Percentiles rank a stretch among this genome's conserved stretches.
Evolutionary conservation across 2,113 vertebrate genomes (phyloP).

Genomic region (Diadophis punctatus): DNA sequence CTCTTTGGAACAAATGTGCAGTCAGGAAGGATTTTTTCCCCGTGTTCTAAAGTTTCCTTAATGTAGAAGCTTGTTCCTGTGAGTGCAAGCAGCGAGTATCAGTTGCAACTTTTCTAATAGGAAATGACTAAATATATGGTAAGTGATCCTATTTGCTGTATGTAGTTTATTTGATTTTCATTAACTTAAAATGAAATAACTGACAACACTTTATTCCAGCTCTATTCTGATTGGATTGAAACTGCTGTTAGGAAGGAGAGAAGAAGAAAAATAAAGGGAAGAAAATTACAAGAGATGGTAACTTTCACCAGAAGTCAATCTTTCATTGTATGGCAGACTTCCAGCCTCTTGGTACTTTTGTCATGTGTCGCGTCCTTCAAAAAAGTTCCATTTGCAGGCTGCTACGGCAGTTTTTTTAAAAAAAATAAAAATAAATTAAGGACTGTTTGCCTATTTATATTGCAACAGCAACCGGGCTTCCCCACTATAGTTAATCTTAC

Average conservation of each 20-base stretch:
- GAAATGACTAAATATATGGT: too few species aligned
- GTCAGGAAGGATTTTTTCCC: not conserved
- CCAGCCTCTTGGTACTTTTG: not conserved
- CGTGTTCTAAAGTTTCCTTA: not conserved
- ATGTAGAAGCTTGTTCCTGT: not conserved
- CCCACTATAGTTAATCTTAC: not conserved
- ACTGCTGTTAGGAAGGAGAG: not conserved
- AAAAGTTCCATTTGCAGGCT: not conserved
- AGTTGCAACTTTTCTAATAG: too few species aligned
- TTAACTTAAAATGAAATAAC: too few species aligned
- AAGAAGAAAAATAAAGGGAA: not conserved
- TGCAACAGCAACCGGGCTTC: not conserved
- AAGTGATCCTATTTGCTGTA: too few species aligned
- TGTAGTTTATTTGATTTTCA: too few species aligned
- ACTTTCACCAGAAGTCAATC: not conserved
- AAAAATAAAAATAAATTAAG: not conserved
- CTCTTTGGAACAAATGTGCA: not conserved
- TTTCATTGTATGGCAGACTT: not conserved
- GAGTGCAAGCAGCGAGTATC: not conserved
- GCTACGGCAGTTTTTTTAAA: not conserved
- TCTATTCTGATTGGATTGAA: too few species aligned
- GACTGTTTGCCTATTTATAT: slow-evolving; percentile 22
- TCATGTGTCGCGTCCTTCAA: not conserved
- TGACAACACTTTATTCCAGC: too few species aligned
- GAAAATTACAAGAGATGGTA: not conserved